phyloP scores from a whole-genome alignment of 2,113 vertebrate genomes.

The Girardinichthys multiradiatus region DNA sequence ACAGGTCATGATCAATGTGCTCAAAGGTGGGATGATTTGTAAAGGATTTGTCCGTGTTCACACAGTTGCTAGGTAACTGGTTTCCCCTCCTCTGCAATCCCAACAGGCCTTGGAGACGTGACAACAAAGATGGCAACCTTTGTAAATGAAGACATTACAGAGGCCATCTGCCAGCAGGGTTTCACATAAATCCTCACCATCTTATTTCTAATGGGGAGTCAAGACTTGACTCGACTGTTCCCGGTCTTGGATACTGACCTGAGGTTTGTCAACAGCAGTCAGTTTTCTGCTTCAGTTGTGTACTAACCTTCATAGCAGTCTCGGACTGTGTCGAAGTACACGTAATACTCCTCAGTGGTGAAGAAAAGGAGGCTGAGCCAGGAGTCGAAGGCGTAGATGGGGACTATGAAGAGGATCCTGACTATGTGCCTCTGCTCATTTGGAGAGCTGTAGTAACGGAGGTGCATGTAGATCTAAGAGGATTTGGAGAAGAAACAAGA shows the following conservation, averaged over 20 bases:
- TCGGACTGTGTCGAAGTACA: slow-evolving; percentile 94
- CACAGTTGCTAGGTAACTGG: slow-evolving; percentile 83
- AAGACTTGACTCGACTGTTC: neutral
- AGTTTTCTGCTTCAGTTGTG: neutral
- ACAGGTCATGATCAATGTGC: slow-evolving; percentile 29
- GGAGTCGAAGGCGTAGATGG: slow-evolving; percentile 96
- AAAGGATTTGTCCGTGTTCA: slow-evolving; percentile 50
- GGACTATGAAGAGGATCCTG: slow-evolving; percentile 96
- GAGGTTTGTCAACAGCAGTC: neutral
- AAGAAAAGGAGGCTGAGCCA: slow-evolving; percentile 99
- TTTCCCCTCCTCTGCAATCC: slow-evolving; percentile 67
- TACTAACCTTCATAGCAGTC: slow-evolving; percentile 96
- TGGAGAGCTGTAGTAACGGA: slow-evolving; percentile 93
- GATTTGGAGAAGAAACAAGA: neutral
- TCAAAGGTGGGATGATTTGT: slow-evolving; percentile 31
- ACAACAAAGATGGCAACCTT: slow-evolving; percentile 79
- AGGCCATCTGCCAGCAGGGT: slow-evolving; percentile 65
- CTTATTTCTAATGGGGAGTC: slow-evolving; percentile 24
- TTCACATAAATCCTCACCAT: slow-evolving; percentile 46
- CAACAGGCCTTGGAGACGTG: slow-evolving; percentile 63
- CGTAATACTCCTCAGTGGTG: slow-evolving; percentile 98
- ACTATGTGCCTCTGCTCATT: slow-evolving; percentile 96
- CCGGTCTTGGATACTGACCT: neutral
- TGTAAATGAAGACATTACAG: slow-evolving; percentile 61
- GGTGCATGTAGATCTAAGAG: slow-evolving; percentile 94